A percentile compares a stretch with the other conserved stretches of the same genome.
Evolutionary conservation across 2,797 vertebrate genomes (phyloP).

Genomic region (Phrynocephalus guinanensis): DNA sequence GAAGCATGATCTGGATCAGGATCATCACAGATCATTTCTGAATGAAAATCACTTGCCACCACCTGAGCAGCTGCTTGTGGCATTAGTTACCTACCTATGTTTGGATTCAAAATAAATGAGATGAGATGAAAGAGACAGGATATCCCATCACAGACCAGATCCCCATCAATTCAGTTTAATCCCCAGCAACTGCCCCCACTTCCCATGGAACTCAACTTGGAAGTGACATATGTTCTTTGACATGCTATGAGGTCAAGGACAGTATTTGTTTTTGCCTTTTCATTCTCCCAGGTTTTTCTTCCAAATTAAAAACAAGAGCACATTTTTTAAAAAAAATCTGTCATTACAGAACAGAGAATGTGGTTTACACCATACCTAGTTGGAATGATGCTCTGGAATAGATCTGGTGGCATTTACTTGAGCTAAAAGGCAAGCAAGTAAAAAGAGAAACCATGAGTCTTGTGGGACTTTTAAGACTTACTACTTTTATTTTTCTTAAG

Average conservation of each 20-base stretch:
- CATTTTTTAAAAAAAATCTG: too few species aligned
- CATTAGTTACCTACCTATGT: not conserved
- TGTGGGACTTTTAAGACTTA: too few species aligned
- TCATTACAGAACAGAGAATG: not conserved
- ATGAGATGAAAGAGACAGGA: not conserved
- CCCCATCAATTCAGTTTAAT: not conserved
- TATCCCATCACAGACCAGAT: not conserved
- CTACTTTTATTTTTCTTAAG: too few species aligned
- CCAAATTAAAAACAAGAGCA: too few species aligned
- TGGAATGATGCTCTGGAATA: not conserved
- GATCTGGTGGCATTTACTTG: not conserved
- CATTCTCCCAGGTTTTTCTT: too few species aligned
- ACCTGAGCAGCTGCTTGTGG: not conserved
- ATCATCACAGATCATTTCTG: not conserved
- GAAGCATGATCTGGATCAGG: not conserved
- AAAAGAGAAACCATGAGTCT: too few species aligned
- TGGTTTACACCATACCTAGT: not conserved
- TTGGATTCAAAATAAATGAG: not conserved
- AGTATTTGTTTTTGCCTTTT: not conserved
- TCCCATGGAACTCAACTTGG: not conserved
- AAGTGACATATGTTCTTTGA: not conserved
- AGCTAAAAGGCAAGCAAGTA: too few species aligned
- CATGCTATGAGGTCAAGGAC: not conserved
- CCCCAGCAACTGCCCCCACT: not conserved
- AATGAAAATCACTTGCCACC: not conserved